Base-by-base conservation (phyloP, 2,888 invertebrate species). In the Melinopterus prodromus region DNA sequence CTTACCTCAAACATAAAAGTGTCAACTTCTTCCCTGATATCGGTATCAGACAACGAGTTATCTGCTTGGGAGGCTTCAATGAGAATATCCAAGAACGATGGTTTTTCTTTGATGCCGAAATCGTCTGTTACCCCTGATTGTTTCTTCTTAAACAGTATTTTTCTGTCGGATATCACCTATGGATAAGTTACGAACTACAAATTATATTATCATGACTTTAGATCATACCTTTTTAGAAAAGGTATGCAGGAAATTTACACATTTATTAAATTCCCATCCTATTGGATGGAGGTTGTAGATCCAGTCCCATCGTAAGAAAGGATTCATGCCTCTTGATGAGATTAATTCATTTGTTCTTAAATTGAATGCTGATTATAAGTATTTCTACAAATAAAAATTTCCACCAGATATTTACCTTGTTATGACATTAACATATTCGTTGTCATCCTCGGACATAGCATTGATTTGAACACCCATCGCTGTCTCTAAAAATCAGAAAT, bases 401-500 rank as follows among this genome's bases (percentile, higher is more conserved):
- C 26, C 1, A 26, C 26, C 36, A 75, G 14, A 78, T 6, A 16
- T 84, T 84, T 83, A 88, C 88, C 84, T 84, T 79, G 88, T 87
- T n/a, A 91, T 87, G 26, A 90, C 89, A 75, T 85, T 83, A 2
- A 91, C 89, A 83, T 91, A 91, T 70, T 88, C 88, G 2, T 89
- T 88, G 69, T 90, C 87, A 35, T 78, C 77, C 16, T 88, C 85
- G 74, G 87, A 84, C 82, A 88, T 88, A 0, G 88, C 88, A 75
- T 88, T 85, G 15, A 92, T 87, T 79, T 87, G 86, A 37, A 88
- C 87, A 14, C 92, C 92, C 92, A 92, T 92, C 2, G 92, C 92
- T 38, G 92, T 91, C 84, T 92, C 92, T 90, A 87, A 26, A 26
- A 2, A 26, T 26, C 26, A 26, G 26, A 26, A 26, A 26, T 26